Evolutionary conservation across 2,888 invertebrate genomes (phyloP), one percentile per base, ranked within the genome.

Genomic region (Corythucha ciliata): DNA sequence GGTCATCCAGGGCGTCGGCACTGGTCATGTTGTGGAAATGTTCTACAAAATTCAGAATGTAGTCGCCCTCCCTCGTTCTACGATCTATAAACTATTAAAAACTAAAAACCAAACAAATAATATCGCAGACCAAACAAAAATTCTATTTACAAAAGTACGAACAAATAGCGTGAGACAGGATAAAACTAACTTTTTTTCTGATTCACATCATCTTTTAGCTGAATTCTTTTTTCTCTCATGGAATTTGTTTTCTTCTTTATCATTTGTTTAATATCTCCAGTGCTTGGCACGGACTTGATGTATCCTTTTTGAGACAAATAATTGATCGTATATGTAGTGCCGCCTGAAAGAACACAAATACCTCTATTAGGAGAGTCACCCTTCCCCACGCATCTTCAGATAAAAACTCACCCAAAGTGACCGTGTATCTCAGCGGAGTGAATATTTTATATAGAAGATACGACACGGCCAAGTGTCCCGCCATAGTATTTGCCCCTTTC

Each of bases 391-490:
- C n/a, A n/a, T n/a, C n/a, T n/a, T n/a, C n/a, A n/a, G n/a, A n/a
- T n/a, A n/a, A n/a, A 14, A 10, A 42, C 44, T 44, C 73, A 83
- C 85, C 89, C 65, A 94, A 67, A 42, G 94, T 96, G 1, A 92
- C 82, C n/a, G 90, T 83, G 69, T 94, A 96, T 60, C 96, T 74
- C 12, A 86, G 68, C 3, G 96, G 96, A 7, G 93, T 89, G 24
- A 81, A 81, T 59, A 97, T 74, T 74, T 98, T 98, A 69, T 96
- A 98, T 61, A 94, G 74, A 34, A 91, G 83, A 70, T 92, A 89
- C 0, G 93, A 79, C 29, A 94, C 73, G 7, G 96, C 96, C 65
- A 88, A 71, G 67, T 90, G 83, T 10, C 97, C 96, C 67, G 92
- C 84, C 61, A 75, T 78, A 0, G 90, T 87, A 58, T 81, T 78